phyloP scores from a whole-genome alignment of 2,113 vertebrate genomes.

The Crocuta crocuta region DNA sequence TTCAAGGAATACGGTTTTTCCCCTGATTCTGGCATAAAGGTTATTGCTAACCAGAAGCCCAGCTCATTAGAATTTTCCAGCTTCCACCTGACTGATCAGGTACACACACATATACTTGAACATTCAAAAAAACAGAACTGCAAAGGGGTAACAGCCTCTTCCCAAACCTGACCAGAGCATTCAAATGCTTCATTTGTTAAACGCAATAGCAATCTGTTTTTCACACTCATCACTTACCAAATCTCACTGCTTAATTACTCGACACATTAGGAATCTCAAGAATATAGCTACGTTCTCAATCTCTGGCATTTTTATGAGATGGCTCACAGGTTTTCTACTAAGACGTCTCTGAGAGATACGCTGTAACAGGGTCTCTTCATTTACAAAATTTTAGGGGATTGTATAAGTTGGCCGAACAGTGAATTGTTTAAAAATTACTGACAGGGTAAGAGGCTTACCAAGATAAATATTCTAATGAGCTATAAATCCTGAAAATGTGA shows the following conservation, averaged over 20 bases:
- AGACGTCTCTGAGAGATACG: neutral
- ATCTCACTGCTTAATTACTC: neutral
- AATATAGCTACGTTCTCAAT: neutral
- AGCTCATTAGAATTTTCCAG: constrained; percentile 1
- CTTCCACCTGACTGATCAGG: constrained; percentile 1
- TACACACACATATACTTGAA: neutral
- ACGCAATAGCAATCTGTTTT: neutral
- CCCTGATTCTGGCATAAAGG: neutral
- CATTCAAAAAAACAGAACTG: neutral
- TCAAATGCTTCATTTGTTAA: neutral
- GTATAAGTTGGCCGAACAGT: constrained; percentile 38
- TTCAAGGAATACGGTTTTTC: neutral
- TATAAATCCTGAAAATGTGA: constrained; percentile 78
- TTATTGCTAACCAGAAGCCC: constrained; percentile 48
- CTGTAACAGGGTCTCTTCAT: neutral
- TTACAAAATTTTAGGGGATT: constrained; percentile 42
- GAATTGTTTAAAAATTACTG: constrained; percentile 73
- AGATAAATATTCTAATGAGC: constrained; percentile 78
- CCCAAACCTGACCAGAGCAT: neutral
- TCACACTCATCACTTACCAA: neutral
- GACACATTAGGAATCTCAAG: neutral
- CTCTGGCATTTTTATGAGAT: neutral
- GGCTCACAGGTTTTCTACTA: constrained; percentile 15
- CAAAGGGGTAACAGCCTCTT: neutral
- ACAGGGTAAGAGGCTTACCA: constrained; percentile 64